Base-by-base conservation (phyloP, 2,888 invertebrate genomes). In the Tenthredo livida region DNA sequence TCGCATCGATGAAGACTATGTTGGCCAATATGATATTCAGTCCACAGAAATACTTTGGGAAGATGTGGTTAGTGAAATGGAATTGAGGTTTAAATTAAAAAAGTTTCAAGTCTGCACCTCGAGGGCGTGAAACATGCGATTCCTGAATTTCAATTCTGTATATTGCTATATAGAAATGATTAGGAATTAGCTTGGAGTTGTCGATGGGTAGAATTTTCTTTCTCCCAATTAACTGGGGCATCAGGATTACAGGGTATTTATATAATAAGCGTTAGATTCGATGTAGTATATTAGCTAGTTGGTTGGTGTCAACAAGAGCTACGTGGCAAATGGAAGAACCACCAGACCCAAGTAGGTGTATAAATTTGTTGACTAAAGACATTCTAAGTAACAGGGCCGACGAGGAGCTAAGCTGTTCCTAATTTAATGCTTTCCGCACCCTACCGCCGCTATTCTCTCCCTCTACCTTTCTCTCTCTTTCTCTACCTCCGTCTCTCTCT, bases 361-460 rank as follows among this genome's bases (percentile, higher is more conserved):
- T 78, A 85, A 85, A 85, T 85, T 85, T 80, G 85, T 85, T 82
- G 72, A 80, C 80, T 85, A 85, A 85, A 85, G 85, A 85, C 80
- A 85, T 85, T 85, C 78, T 85, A 80, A 85, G 85, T 85, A 85
- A 80, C 80, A 85, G 80, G 85, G 80, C 78, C 78, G 85, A 86
- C 85, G 84, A 87, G 86, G 86, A 73, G 77, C 73, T 86, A 86
- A 85, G 83, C 87, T 84, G 84, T 85, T 85, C 84, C 86, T 87
- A 85, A 86, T 87, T 87, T 85, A 83, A 86, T 86, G 84, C 84
- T 83, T 85, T 84, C 73, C 84, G 54, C 80, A 54, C 72, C 82
- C 77, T 82, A 85, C 82, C 78, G 43, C 72, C 80, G 67, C 78
- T 67, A 82, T 80, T 54, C 54, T 65, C 77, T 65, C 67, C 85